phyloP scores from a whole-genome alignment of 1,140 invertebrate genomes.

The Pissodes strobi region DNA sequence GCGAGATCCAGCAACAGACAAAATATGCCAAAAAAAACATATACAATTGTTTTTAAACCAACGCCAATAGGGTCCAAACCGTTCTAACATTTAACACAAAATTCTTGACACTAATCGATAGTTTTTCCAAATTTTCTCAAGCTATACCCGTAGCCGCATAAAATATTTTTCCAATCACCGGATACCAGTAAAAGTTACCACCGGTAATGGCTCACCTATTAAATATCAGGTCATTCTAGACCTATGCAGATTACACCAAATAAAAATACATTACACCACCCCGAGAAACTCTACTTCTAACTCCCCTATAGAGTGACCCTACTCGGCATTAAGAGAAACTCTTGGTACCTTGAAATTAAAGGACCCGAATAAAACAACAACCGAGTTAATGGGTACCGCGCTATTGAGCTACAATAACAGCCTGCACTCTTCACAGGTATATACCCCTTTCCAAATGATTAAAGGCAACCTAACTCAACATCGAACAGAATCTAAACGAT shows the following conservation, averaged over 20 bases:
- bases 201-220: conserved; percentile 2
- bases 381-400: conserved; percentile 7
- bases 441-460: conserved; percentile 21
- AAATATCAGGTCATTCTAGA: conserved; percentile 3
- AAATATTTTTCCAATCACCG: conserved; percentile 3
- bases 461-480: background rate
- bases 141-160: too few relatives aligned
- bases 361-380: background rate
- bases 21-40: conserved; percentile 52
- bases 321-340: conserved; percentile 1
- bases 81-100: conserved; percentile 48
- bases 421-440: background rate
- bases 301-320: conserved; percentile 1
- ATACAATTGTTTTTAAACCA: conserved; percentile 42
- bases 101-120: too few relatives aligned
- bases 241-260: conserved; percentile 8
- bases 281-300: conserved; percentile 1
- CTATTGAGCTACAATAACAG: conserved; percentile 12
- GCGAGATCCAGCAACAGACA: conserved; percentile 39
- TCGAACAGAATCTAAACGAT: too few relatives aligned
- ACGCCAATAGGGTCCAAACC: conserved; percentile 43
- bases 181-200: background rate
- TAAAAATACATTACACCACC: conserved; percentile 16
- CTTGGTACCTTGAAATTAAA: background rate
- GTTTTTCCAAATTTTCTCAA: too few relatives aligned